These are phyloP conservation scores for Sparus aurata DNA, from an alignment of 2,797 vertebrate species.

Conservation along the genomic window DNA sequence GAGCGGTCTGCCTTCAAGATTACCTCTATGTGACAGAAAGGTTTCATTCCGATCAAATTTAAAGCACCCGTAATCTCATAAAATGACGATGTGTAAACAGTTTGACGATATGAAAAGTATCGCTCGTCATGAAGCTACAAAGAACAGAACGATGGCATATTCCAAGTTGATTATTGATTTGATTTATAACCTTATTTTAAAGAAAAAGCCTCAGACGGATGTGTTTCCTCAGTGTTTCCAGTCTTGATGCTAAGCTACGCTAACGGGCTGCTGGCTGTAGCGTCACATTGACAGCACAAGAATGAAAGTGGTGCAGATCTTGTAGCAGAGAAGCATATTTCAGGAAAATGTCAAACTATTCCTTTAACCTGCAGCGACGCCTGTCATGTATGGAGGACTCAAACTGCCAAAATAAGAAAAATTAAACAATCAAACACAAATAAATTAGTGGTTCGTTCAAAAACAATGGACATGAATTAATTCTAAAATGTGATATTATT, in stretches of 20 bases:
- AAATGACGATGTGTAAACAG: not conserved
- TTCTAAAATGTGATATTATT: too few relatives aligned
- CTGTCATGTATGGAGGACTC: not conserved
- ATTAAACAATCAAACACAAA: too few relatives aligned
- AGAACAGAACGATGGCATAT: too few relatives aligned
- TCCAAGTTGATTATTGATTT: too few relatives aligned
- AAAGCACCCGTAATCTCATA: not conserved
- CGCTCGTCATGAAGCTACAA: not conserved
- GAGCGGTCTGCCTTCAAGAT: not conserved
- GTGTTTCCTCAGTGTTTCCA: not conserved
- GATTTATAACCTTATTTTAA: too few relatives aligned
- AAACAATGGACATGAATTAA: too few relatives aligned
- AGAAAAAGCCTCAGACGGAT: too few relatives aligned
- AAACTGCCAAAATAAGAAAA: too few relatives aligned
- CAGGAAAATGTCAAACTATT: not conserved
- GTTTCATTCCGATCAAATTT: not conserved
- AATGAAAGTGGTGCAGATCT: not conserved
- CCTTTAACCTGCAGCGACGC: not conserved
- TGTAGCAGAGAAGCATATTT: not conserved
- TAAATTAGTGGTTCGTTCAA: too few relatives aligned
- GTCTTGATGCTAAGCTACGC: too few relatives aligned
- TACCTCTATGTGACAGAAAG: not conserved
- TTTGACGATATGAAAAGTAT: not conserved
- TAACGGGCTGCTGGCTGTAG: not conserved
- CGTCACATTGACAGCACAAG: not conserved